phyloP scores from a whole-genome alignment of 1,140 invertebrate species.

The Drosophila baimaii region DNA sequence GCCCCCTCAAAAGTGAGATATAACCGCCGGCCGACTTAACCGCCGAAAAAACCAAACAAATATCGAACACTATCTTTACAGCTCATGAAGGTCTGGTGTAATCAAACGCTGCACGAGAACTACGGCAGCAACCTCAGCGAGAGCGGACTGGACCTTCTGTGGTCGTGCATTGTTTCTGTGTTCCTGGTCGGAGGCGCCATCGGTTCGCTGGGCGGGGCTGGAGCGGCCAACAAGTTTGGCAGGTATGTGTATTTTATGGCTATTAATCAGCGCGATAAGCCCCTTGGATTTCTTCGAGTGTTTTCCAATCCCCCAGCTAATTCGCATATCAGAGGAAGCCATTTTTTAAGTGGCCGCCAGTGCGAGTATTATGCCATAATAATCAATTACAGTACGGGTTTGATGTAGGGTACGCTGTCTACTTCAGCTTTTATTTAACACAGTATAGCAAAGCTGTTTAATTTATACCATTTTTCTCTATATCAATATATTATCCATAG shows the following conservation, averaged over 20 bases:
- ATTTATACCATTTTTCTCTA: no score
- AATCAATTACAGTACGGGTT: neutral
- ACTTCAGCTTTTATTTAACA: neutral
- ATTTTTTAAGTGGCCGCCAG: constrained; percentile 17
- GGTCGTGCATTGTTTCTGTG: constrained; percentile 92
- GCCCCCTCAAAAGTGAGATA: constrained; percentile 89
- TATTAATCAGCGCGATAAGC: constrained; percentile 41
- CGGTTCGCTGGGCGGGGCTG: constrained; percentile 89
- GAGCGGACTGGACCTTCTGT: constrained; percentile 88
- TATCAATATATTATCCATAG: no score
- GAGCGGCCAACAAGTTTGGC: constrained; percentile 89
- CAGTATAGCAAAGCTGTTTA: neutral
- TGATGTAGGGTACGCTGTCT: neutral
- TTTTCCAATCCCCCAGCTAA: constrained; percentile 13
- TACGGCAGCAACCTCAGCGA: constrained; percentile 86
- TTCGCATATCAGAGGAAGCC: constrained; percentile 28
- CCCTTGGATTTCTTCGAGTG: constrained; percentile 30
- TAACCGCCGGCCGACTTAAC: neutral
- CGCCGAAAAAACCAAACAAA: neutral
- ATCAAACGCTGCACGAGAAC: constrained; percentile 87
- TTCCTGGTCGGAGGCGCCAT: constrained; percentile 92
- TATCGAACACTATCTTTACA: constrained; percentile 74
- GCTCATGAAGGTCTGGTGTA: constrained; percentile 90
- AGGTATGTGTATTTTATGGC: constrained; percentile 86
- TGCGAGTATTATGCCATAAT: neutral